A percentile compares a stretch with the other conserved stretches of the same genome.
phyloP scores from a whole-genome alignment of 2,113 vertebrate species.

The Thalassoma bifasciatum region DNA sequence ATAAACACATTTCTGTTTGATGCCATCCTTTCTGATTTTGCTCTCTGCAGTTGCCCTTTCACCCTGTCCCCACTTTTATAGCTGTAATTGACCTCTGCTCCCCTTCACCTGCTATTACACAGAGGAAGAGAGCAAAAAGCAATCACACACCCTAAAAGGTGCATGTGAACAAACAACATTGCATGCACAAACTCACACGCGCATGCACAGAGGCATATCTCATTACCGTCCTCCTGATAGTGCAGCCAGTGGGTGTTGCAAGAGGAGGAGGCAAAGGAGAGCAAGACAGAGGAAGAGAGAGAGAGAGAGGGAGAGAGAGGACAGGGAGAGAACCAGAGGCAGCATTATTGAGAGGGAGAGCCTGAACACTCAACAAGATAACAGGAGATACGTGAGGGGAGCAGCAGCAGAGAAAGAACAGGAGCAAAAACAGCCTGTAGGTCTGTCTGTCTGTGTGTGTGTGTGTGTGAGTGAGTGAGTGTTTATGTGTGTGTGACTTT shows the following conservation, averaged over 20 bases:
- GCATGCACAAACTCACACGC: conserved; percentile 21
- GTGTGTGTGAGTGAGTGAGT: conserved; percentile 17
- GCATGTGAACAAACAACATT: conserved; percentile 30
- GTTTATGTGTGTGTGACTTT: conserved; percentile 35
- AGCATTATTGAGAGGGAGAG: conserved; percentile 51
- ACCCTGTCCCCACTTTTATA: conserved; percentile 67
- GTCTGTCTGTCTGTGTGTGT: conserved; percentile 20
- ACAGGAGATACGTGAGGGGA: conserved; percentile 62
- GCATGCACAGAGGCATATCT: conserved; percentile 70
- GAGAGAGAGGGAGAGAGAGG: conserved; percentile 29
- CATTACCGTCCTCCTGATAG: conserved; percentile 80
- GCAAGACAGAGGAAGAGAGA: conserved; percentile 57
- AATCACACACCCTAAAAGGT: conserved; percentile 58
- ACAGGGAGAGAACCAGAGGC: conserved; percentile 57
- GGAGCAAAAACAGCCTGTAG: conserved; percentile 25
- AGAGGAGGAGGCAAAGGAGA: conserved; percentile 72
- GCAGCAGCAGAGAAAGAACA: conserved; percentile 34
- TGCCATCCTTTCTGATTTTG: not conserved
- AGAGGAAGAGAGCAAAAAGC: conserved; percentile 50
- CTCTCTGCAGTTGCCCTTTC: conserved; percentile 30
- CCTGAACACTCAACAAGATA: conserved; percentile 52
- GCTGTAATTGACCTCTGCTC: conserved; percentile 77
- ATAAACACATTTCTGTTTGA: not conserved
- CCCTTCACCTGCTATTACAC: conserved; percentile 43
- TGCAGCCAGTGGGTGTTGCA: conserved; percentile 75